Evolutionary conservation across 2,888 invertebrate species (phyloP).

Genomic region (Drosophila picticornis): DNA sequence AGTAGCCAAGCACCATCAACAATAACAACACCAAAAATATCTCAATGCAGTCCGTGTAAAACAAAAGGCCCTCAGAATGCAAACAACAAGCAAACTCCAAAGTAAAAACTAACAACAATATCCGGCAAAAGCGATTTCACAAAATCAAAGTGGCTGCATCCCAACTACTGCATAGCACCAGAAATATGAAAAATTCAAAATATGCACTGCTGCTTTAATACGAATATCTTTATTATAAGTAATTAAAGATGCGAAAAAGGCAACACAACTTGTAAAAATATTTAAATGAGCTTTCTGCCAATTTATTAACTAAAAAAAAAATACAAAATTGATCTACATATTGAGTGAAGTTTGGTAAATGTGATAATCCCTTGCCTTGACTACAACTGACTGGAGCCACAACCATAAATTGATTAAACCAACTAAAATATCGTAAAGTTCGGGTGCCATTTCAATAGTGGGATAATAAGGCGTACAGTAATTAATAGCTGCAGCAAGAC

Average conservation of each 20-base stretch:
- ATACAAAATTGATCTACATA: neutral
- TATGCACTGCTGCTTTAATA: constrained; percentile 11
- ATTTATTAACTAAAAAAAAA: neutral
- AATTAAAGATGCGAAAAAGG: no score
- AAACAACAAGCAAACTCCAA: constrained; percentile 71
- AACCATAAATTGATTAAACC: neutral
- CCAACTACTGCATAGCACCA: constrained; percentile 35
- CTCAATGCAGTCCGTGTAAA: constrained; percentile 70
- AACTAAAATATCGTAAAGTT: neutral
- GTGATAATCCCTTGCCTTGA: neutral
- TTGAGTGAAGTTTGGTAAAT: neutral
- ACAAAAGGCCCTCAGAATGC: constrained; percentile 69
- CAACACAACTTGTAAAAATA: neutral
- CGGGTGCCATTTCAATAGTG: constrained; percentile 35
- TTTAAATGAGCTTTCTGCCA: neutral
- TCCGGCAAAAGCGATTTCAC: constrained; percentile 79
- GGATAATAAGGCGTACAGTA: constrained; percentile 41
- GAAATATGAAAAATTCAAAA: constrained; percentile 44
- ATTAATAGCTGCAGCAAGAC: constrained; percentile 58
- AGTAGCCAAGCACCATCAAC: constrained; percentile 51
- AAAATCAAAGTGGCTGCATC: constrained; percentile 63
- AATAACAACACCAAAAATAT: constrained; percentile 52
- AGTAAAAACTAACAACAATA: constrained; percentile 78
- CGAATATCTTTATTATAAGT: no score
- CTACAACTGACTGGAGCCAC: neutral